phyloP scores from a whole-genome alignment of 2,797 vertebrate genomes.

The Anguilla anguilla region DNA sequence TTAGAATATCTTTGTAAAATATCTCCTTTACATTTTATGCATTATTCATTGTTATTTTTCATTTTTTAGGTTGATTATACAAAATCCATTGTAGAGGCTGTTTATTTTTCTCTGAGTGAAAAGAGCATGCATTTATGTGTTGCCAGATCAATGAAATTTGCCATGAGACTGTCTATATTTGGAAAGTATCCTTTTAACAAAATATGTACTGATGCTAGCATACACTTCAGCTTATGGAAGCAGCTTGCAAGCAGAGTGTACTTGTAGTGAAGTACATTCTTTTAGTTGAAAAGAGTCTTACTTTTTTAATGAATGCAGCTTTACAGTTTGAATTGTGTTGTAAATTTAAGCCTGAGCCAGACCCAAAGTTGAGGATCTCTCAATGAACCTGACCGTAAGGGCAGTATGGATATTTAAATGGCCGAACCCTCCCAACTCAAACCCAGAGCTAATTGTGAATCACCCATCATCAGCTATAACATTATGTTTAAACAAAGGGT shows the following conservation, averaged over 20 bases:
- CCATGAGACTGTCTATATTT: neutral
- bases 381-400: neutral
- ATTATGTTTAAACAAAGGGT: neutral
- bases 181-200: neutral
- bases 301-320: neutral
- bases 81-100: neutral
- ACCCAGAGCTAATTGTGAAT: neutral
- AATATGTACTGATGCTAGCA: neutral
- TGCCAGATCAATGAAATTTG: neutral
- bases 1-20: slow-evolving; percentile 37
- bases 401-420: neutral
- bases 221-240: neutral
- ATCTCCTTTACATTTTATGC: slow-evolving; percentile 54
- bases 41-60: slow-evolving; percentile 74
- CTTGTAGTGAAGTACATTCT: neutral
- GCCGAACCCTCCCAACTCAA: neutral
- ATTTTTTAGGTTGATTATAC: slow-evolving; percentile 64
- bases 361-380: neutral
- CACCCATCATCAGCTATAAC: neutral
- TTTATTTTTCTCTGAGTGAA: neutral
- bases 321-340: neutral
- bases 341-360: neutral
- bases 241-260: neutral
- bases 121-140: neutral
- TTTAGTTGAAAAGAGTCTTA: neutral